A percentile compares a stretch with the other conserved stretches of the same genome.
phyloP scores from a whole-genome alignment of 1,140 invertebrate species.

The Pseudomyrmex sp. region DNA sequence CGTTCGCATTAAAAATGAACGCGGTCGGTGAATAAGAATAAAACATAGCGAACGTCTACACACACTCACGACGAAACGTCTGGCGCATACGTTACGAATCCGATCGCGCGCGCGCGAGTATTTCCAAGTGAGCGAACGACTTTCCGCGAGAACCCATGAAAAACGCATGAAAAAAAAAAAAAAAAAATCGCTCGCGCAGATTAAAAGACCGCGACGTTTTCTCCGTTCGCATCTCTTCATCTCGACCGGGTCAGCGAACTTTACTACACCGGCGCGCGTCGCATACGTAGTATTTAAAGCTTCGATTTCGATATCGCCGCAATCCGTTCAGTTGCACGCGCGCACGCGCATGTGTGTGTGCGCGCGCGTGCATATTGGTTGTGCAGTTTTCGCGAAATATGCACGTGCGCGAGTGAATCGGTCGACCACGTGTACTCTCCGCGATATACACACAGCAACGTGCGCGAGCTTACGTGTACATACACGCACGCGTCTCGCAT shows the following conservation, averaged over 20 bases:
- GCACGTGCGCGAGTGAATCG: constrained; percentile 13
- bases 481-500: neutral
- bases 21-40: constrained; percentile 52
- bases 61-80: constrained; percentile 20
- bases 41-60: constrained; percentile 38
- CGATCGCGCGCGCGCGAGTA: constrained; percentile 16
- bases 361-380: neutral
- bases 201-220: constrained; percentile 23
- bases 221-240: neutral
- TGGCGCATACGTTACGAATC: constrained; percentile 50
- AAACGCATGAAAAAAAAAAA: constrained; percentile 45
- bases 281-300: neutral
- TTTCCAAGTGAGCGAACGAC: constrained; percentile 12
- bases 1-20: constrained; percentile 50
- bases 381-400: neutral
- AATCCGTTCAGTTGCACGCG: neutral
- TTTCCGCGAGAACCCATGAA: constrained; percentile 35
- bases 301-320: constrained; percentile 19
- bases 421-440: constrained; percentile 30
- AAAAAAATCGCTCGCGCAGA: neutral
- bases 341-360: too few species aligned
- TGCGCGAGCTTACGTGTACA: neutral
- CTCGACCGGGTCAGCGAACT: neutral
- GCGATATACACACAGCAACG: neutral
- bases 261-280: neutral